Conservation (phyloP, 2,113 vertebrate genomes). For the Cynoglossus semilaevis region DNA sequence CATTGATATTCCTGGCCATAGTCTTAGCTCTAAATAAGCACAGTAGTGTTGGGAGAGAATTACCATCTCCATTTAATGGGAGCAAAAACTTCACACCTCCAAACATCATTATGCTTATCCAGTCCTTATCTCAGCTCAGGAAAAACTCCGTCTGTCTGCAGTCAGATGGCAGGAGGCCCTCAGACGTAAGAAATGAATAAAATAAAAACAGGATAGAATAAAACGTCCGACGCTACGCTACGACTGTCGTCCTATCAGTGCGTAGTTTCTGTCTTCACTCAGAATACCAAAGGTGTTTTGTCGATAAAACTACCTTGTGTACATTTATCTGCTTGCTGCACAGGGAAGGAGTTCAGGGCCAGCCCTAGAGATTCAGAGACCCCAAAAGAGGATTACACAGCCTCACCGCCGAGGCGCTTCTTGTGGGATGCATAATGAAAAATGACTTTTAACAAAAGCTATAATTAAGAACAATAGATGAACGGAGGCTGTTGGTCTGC, state of each 20-base stretch:
- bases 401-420: background rate
- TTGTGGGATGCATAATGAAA: constrained; percentile 13
- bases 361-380: constrained; percentile 20
- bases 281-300: constrained; percentile 46
- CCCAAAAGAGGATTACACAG: constrained; percentile 40
- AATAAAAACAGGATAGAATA: constrained; percentile 52
- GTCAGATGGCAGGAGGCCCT: constrained; percentile 53
- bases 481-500: constrained; percentile 1
- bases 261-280: constrained; percentile 44
- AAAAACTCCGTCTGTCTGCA: constrained; percentile 56
- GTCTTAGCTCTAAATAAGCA: constrained; percentile 63
- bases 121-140: constrained; percentile 62
- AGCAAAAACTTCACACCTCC: constrained; percentile 67
- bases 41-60: constrained; percentile 63
- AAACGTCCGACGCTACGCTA: constrained; percentile 53
- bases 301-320: constrained; percentile 55
- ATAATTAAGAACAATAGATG: constrained; percentile 27
- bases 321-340: constrained; percentile 26
- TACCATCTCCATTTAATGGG: constrained; percentile 64
- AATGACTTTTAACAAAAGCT: background rate
- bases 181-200: constrained; percentile 47
- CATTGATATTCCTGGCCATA: constrained; percentile 71
- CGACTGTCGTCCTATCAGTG: constrained; percentile 31
- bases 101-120: constrained; percentile 73
- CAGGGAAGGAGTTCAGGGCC: constrained; percentile 19